Percentiles rank a stretch among this genome's conserved stretches.
phyloP scores from a whole-genome alignment of 2,888 invertebrate genomes.

The Tipula vernalis region DNA sequence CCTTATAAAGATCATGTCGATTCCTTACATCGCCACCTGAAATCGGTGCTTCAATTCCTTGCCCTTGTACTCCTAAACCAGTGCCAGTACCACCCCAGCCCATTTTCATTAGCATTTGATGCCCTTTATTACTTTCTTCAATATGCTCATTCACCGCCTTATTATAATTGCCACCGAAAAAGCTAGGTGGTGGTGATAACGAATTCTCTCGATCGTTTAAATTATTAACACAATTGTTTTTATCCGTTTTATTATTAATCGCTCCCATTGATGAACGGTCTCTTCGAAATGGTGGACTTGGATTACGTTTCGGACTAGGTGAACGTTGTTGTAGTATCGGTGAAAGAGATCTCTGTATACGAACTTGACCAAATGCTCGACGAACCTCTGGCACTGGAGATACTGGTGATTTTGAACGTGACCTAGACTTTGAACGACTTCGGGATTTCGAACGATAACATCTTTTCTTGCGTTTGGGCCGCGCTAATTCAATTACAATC shows the following conservation, averaged over 20 bases:
- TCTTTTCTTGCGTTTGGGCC: slow-evolving; percentile 41
- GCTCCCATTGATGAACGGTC: slow-evolving; percentile 16
- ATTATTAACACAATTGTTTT: slow-evolving; percentile 14
- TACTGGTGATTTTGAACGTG: slow-evolving; percentile 37
- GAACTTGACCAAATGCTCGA: slow-evolving; percentile 25
- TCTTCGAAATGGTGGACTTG: slow-evolving; percentile 12
- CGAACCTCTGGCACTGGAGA: slow-evolving; percentile 32
- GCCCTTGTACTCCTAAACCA: slow-evolving; percentile 87
- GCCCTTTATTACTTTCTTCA: slow-evolving; percentile 89
- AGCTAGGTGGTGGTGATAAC: slow-evolving; percentile 59
- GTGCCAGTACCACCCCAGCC: slow-evolving; percentile 86
- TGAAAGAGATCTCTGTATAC: slow-evolving; percentile 15
- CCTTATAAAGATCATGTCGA: slow-evolving; percentile 80
- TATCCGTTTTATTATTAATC: slow-evolving; percentile 15
- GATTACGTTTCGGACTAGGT: slow-evolving; percentile 8
- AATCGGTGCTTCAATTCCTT: slow-evolving; percentile 92
- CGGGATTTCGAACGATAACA: slow-evolving; percentile 48
- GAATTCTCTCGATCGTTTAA: slow-evolving; percentile 34
- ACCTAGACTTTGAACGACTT: slow-evolving; percentile 21
- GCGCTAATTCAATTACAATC: slow-evolving; percentile 53
- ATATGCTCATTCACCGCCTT: slow-evolving; percentile 47
- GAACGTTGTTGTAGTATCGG: neutral
- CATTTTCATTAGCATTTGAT: slow-evolving; percentile 95
- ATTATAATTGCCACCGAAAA: slow-evolving; percentile 37
- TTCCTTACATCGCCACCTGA: slow-evolving; percentile 84